phyloP scores from a whole-genome alignment of 2,113 vertebrate genomes.

The Marmota monax region DNA sequence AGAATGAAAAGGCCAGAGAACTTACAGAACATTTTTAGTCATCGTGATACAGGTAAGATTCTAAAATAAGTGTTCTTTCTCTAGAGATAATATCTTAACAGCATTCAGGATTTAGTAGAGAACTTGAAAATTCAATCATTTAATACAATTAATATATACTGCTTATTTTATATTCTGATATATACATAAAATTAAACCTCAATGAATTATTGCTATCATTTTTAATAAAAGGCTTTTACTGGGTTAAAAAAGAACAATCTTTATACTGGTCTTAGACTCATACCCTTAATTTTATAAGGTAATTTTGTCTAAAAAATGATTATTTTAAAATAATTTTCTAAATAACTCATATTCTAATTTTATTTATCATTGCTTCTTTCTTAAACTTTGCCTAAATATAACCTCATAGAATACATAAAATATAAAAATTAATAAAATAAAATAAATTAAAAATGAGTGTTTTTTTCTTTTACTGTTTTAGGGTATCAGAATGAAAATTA shows the following conservation, averaged over 20 bases:
- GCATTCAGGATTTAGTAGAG: not conserved
- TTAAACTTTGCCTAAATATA: not conserved
- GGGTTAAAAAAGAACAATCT: not conserved
- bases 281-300: not conserved
- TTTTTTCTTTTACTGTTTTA: not conserved
- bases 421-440: not conserved
- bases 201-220: not conserved
- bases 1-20: not conserved
- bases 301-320: not conserved
- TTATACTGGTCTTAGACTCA: not conserved
- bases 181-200: not conserved
- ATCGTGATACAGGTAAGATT: not conserved
- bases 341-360: not conserved
- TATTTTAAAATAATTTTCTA: not conserved
- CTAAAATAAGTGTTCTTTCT: not conserved
- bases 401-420: not conserved
- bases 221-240: not conserved
- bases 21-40: not conserved
- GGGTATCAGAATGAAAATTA: not conserved
- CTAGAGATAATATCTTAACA: not conserved
- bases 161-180: not conserved
- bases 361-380: not conserved
- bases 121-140: not conserved
- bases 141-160: not conserved
- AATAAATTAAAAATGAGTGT: not conserved